phyloP scores from a whole-genome alignment of 1,140 invertebrate species.

The Drosophila ohnishii region DNA sequence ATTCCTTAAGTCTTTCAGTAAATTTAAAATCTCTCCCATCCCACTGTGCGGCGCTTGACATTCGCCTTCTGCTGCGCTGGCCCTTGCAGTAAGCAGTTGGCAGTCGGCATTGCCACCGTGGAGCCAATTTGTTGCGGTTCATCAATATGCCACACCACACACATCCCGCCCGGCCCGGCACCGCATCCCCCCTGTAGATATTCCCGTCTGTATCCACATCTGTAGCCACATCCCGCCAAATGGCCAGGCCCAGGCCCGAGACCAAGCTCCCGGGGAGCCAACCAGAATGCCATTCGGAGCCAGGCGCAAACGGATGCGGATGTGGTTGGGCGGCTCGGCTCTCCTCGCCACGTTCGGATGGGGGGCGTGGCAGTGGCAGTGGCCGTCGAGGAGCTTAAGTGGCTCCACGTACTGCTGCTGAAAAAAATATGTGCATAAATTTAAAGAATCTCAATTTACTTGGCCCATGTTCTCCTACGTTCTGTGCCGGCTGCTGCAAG shows the following conservation, averaged over 20 bases:
- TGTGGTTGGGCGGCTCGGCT: slow-evolving; percentile 37
- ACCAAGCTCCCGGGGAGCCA: slow-evolving; percentile 35
- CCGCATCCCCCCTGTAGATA: slow-evolving; percentile 10
- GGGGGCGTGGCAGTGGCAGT: slow-evolving; percentile 4
- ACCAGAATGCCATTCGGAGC: slow-evolving; percentile 57
- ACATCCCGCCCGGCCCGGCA: slow-evolving; percentile 24
- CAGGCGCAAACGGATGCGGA: slow-evolving; percentile 54
- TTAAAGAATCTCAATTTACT: slow-evolving; percentile 81
- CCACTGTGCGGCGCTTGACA: slow-evolving; percentile 56
- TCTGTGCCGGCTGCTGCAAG: slow-evolving; percentile 54
- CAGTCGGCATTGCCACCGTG: slow-evolving; percentile 52
- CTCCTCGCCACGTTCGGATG: not conserved
- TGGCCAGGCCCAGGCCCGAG: slow-evolving; percentile 10
- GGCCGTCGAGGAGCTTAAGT: slow-evolving; percentile 67
- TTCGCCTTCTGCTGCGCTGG: slow-evolving; percentile 26
- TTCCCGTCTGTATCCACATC: slow-evolving; percentile 20
- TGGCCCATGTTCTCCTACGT: slow-evolving; percentile 73
- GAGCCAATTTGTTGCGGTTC: slow-evolving; percentile 78
- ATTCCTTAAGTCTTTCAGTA: not conserved
- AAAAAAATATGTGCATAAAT: slow-evolving; percentile 79
- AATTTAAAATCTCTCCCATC: not conserved
- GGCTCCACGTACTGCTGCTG: slow-evolving; percentile 69
- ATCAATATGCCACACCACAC: slow-evolving; percentile 77
- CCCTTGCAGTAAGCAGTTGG: slow-evolving; percentile 13
- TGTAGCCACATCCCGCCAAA: slow-evolving; percentile 33